Conservation (phyloP, 2,888 invertebrate species). For the Emesis russula region DNA sequence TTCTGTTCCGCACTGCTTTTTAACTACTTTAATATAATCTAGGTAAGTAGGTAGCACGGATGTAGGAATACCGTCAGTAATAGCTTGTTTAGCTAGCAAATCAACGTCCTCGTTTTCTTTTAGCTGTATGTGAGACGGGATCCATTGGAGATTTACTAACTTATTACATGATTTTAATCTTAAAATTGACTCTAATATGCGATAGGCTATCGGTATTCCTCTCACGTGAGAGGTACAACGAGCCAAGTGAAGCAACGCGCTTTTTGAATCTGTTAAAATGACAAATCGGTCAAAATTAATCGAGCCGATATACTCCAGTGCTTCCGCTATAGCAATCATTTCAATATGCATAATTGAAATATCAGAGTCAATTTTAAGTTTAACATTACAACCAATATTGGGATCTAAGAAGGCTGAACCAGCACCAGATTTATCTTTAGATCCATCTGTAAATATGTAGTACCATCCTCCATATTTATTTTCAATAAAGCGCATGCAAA, state of each 20-base stretch:
- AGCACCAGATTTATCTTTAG: neutral
- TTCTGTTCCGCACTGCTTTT: no score
- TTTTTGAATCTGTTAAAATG: slow-evolving; percentile 47
- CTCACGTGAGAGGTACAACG: slow-evolving; percentile 22
- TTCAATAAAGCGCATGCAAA: no score
- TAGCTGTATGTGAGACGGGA: neutral
- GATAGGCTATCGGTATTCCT: slow-evolving; percentile 35
- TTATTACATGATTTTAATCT: neutral
- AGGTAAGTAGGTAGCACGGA: neutral
- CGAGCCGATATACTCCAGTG: slow-evolving; percentile 41
- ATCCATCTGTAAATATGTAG: neutral
- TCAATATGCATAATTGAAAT: slow-evolving; percentile 50
- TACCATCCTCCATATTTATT: neutral
- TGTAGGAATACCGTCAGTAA: neutral
- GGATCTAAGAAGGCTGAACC: neutral
- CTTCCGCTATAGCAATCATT: slow-evolving; percentile 46
- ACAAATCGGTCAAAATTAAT: slow-evolving; percentile 33
- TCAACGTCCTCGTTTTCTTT: neutral
- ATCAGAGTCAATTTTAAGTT: slow-evolving; percentile 35
- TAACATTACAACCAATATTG: neutral
- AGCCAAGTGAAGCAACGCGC: slow-evolving; percentile 29
- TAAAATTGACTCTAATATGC: neutral
- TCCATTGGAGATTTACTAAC: neutral
- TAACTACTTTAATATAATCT: neutral
- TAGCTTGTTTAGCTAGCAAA: neutral